These are phyloP conservation scores for Protomyctophum bolini DNA, from an alignment of 2,113 vertebrate genomes.

Conservation along the genomic window DNA sequence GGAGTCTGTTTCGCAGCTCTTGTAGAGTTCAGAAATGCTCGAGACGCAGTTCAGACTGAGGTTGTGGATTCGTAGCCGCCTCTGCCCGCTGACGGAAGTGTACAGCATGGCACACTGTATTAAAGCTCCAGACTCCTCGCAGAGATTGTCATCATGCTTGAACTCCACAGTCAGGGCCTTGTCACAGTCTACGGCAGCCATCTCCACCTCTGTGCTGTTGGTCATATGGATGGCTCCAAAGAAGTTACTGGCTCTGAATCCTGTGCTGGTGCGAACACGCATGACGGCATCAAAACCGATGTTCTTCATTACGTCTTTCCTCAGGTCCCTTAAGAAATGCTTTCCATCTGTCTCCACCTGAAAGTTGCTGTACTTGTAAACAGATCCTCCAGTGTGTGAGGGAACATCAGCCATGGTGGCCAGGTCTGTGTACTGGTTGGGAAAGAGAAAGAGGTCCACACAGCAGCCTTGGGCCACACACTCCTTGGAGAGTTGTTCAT, in stretches of 20 bases:
- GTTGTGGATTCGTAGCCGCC: constrained; percentile 91
- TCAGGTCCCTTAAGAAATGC: constrained; percentile 89
- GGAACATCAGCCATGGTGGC: constrained; percentile 89
- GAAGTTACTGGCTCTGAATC: constrained; percentile 94
- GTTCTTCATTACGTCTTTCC: constrained; percentile 85
- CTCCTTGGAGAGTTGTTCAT: constrained; percentile 88
- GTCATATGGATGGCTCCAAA: constrained; percentile 92
- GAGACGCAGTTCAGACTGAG: constrained; percentile 89
- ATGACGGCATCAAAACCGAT: constrained; percentile 93
- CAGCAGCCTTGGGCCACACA: constrained; percentile 90
- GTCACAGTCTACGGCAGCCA: constrained; percentile 92
- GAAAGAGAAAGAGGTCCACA: constrained; percentile 93
- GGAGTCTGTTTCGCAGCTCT: constrained; percentile 91
- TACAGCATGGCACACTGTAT: constrained; percentile 94
- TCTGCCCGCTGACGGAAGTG: constrained; percentile 85
- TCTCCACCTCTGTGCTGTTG: constrained; percentile 93
- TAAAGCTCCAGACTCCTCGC: constrained; percentile 87
- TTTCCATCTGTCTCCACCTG: constrained; percentile 86
- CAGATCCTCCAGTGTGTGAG: constrained; percentile 86
- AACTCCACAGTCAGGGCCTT: constrained; percentile 94
- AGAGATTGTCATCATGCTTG: constrained; percentile 92
- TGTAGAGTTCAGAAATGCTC: constrained; percentile 89
- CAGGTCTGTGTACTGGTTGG: constrained; percentile 88
- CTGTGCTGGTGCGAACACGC: constrained; percentile 95
- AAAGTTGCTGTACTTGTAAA: constrained; percentile 94